Percentiles rank a stretch among this genome's conserved stretches.
phyloP scores from a whole-genome alignment of 2,797 vertebrate species.

The Loriculus beryllinus region DNA sequence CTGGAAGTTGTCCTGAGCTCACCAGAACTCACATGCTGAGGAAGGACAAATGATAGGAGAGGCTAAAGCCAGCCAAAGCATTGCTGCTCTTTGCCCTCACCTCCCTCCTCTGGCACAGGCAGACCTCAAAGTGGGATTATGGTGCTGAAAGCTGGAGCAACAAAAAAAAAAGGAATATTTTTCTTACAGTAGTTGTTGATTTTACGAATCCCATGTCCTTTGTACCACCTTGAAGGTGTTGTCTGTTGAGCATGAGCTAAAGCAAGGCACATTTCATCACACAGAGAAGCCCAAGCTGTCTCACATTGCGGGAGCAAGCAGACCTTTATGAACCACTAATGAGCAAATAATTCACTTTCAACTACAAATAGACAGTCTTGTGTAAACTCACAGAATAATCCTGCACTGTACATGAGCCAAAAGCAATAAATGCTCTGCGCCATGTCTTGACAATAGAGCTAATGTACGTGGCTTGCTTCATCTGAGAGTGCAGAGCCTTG shows the following conservation, averaged over 20 bases:
- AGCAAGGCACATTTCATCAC: background rate
- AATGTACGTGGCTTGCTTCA: background rate
- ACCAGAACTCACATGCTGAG: accelerated
- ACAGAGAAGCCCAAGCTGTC: background rate
- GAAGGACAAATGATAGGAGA: background rate
- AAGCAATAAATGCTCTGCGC: background rate
- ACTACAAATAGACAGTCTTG: background rate
- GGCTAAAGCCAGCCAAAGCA: background rate
- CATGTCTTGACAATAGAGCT: background rate
- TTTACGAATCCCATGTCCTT: background rate
- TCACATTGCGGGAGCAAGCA: background rate
- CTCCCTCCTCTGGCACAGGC: background rate
- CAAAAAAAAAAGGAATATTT: background rate
- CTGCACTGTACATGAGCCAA: background rate
- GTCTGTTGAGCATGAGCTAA: background rate
- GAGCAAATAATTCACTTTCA: slow-evolving; percentile 9
- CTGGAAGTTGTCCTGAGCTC: background rate
- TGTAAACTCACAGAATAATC: background rate
- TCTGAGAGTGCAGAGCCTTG: background rate
- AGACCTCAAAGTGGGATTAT: background rate
- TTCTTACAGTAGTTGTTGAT: background rate
- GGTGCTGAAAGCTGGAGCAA: background rate
- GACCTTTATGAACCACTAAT: background rate
- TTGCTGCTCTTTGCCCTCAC: background rate
- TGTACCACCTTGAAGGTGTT: background rate